Conservation (phyloP, 2,888 invertebrate genomes). For the Melitaea athalia region DNA sequence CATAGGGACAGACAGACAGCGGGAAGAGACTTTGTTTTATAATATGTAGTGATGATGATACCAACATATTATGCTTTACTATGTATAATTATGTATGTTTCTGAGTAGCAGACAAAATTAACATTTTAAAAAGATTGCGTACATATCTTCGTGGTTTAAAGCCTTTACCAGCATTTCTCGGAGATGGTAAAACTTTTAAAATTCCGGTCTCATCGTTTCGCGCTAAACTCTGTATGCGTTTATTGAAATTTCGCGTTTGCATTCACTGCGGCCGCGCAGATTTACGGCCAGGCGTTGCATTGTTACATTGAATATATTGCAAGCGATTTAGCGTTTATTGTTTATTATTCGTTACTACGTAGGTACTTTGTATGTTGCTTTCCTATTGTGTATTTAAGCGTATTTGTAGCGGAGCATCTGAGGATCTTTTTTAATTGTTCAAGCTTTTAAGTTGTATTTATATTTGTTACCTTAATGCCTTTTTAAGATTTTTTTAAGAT, state of each 20-base stretch:
- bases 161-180: constrained; percentile 18
- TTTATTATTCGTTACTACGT: constrained; percentile 32
- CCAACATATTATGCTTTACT: no score
- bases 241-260: constrained; percentile 37
- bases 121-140: no score
- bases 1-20: no score
- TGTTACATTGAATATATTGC: constrained; percentile 31
- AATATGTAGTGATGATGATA: no score
- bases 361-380: background rate
- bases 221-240: constrained; percentile 25
- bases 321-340: constrained; percentile 25
- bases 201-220: constrained; percentile 30
- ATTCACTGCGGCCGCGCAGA: constrained; percentile 24
- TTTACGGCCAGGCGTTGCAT: constrained; percentile 33
- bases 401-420: background rate
- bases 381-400: constrained; percentile 1
- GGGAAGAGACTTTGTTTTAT: no score
- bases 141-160: no score
- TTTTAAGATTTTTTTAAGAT: no score
- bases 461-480: no score
- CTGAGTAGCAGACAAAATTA: no score
- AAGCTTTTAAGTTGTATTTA: no score
- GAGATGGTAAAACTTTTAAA: constrained; percentile 24
- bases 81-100: no score
- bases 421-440: background rate